phyloP scores from a whole-genome alignment of 1,140 invertebrate genomes.

The Callitettix versicolor region DNA sequence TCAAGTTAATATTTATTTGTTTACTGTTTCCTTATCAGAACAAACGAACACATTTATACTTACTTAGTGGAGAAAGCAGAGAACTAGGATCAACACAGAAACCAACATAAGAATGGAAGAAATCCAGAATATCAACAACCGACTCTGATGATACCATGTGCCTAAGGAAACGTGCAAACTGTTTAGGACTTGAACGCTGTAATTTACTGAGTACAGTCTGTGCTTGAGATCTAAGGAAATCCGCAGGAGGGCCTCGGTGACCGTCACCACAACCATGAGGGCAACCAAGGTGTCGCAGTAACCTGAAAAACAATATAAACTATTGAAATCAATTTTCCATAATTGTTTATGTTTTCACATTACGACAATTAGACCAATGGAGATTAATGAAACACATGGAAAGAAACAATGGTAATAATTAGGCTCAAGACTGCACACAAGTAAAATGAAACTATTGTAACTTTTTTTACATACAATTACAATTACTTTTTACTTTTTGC shows the following conservation, averaged over 20 bases:
- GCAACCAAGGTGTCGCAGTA: conserved; percentile 86
- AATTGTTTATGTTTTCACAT: too few species aligned
- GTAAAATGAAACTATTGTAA: too few species aligned
- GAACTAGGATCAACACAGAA: conserved; percentile 86
- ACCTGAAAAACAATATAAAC: conserved; percentile 38
- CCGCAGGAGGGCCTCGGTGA: conserved; percentile 74
- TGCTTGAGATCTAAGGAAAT: conserved; percentile 79
- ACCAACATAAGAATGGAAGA: conserved; percentile 89
- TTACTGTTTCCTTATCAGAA: too few species aligned
- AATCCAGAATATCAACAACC: conserved; percentile 77
- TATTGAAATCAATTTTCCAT: neutral
- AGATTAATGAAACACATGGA: neutral
- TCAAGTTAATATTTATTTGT: too few species aligned
- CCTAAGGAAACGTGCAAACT: conserved; percentile 69
- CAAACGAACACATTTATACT: conserved; percentile 41
- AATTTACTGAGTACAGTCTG: conserved; percentile 72
- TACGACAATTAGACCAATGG: too few species aligned
- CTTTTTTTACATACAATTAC: too few species aligned
- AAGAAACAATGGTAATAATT: too few species aligned
- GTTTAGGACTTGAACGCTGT: conserved; percentile 50
- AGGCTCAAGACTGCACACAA: too few species aligned
- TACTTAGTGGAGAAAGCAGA: conserved; percentile 73
- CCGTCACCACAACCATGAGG: conserved; percentile 79
- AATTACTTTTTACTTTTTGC: too few species aligned
- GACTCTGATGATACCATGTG: conserved; percentile 65